phyloP scores from a whole-genome alignment of 2,113 vertebrate species.

The Chitala chitala region DNA sequence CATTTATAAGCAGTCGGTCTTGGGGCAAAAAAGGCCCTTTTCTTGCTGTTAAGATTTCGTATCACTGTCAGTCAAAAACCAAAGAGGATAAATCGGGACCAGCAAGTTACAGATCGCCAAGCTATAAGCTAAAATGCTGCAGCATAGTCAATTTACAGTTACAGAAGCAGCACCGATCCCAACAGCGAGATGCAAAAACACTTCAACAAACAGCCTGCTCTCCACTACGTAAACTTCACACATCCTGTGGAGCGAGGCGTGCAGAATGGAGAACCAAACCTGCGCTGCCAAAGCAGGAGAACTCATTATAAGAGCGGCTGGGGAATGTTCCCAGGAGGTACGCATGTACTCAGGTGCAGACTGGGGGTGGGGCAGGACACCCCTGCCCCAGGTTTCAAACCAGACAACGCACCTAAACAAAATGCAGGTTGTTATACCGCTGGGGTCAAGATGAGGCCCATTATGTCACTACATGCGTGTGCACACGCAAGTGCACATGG shows the following conservation, averaged over 20 bases:
- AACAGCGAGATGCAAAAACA: background rate
- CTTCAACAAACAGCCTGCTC: background rate
- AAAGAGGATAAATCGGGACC: background rate
- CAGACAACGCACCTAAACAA: too few species aligned
- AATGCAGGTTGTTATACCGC: too few species aligned
- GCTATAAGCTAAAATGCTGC: background rate
- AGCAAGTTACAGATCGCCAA: background rate
- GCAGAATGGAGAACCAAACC: background rate
- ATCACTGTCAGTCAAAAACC: background rate
- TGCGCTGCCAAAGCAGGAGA: background rate
- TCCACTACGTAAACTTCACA: background rate
- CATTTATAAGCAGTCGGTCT: background rate
- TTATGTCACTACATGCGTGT: too few species aligned
- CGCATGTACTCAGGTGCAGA: too few species aligned
- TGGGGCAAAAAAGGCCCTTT: background rate
- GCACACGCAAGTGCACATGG: too few species aligned
- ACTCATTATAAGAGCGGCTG: too few species aligned
- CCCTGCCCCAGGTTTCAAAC: too few species aligned
- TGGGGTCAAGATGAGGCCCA: too few species aligned
- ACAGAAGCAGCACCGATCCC: background rate
- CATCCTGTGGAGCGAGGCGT: background rate
- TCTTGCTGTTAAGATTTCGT: background rate
- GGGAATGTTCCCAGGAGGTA: too few species aligned
- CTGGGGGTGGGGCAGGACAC: too few species aligned
- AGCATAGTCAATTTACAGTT: background rate